These are phyloP conservation scores for Hyperoplus immaculatus DNA, from an alignment of 2,797 vertebrate species.

Conservation along the genomic window DNA sequence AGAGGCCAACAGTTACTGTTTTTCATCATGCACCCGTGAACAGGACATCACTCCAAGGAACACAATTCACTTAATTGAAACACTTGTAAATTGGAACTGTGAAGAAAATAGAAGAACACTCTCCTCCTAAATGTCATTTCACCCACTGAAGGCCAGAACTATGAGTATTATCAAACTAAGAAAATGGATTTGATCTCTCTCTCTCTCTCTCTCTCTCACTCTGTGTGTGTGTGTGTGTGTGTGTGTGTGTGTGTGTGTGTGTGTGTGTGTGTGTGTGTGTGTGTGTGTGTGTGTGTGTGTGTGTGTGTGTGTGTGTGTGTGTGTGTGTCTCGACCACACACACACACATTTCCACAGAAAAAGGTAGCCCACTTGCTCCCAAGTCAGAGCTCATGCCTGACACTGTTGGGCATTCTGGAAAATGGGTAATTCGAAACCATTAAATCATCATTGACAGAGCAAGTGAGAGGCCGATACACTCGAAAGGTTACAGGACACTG, in stretches of 20 bases:
- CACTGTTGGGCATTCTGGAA: slow-evolving; percentile 49
- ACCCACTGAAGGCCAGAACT: slow-evolving; percentile 50
- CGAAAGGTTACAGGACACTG: slow-evolving; percentile 68
- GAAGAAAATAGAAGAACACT: slow-evolving; percentile 62
- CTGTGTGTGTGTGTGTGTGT: too few species aligned
- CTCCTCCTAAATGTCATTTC: slow-evolving; percentile 75
- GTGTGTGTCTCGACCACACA: not conserved
- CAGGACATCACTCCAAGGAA: slow-evolving; percentile 62
- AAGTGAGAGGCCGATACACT: slow-evolving; percentile 50
- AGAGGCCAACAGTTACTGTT: slow-evolving; percentile 54
- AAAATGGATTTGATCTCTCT: slow-evolving; percentile 74
- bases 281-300: too few species aligned
- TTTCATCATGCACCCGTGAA: slow-evolving; percentile 53
- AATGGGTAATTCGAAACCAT: slow-evolving; percentile 69
- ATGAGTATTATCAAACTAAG: slow-evolving; percentile 72
- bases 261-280: too few species aligned
- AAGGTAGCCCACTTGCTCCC: slow-evolving; percentile 23
- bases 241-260: too few species aligned
- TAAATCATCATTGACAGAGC: slow-evolving; percentile 71
- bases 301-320: too few species aligned
- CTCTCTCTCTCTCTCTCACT: slow-evolving; percentile 3
- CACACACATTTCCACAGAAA: slow-evolving; percentile 40
- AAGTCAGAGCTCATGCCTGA: slow-evolving; percentile 27
- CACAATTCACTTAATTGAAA: slow-evolving; percentile 78
- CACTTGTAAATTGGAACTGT: slow-evolving; percentile 67